Evolutionary conservation across 2,113 vertebrate genomes (phyloP).

Genomic region (Campylomormyrus tamandua): DNA sequence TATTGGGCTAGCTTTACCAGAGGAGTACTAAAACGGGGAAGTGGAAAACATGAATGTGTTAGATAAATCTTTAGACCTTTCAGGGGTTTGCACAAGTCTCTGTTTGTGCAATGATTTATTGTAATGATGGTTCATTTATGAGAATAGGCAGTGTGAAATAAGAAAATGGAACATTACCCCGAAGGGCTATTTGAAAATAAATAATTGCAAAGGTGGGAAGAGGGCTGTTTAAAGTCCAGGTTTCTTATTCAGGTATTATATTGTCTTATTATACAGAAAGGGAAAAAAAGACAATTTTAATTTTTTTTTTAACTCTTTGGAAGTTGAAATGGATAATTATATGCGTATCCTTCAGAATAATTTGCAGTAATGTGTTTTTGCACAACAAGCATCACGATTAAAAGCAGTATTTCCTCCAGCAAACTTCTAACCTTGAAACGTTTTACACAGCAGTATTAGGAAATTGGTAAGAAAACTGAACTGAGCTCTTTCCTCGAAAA

Average conservation of each 20-base stretch:
- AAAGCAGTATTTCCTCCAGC: not conserved
- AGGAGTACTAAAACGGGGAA: slow-evolving; percentile 99
- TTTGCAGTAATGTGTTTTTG: not conserved
- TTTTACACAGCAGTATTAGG: not conserved
- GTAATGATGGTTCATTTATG: slow-evolving; percentile 97
- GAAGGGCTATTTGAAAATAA: slow-evolving; percentile 98
- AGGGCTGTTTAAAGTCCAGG: slow-evolving; percentile 79
- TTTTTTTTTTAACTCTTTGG: slow-evolving; percentile 32
- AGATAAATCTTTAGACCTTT: slow-evolving; percentile 99
- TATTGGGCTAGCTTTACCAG: slow-evolving; percentile 99
- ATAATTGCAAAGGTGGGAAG: slow-evolving; percentile 93
- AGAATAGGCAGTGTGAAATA: slow-evolving; percentile 90
- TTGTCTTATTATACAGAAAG: slow-evolving; percentile 63
- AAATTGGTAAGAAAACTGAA: not conserved
- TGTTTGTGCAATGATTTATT: slow-evolving; percentile 99
- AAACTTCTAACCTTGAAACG: not conserved
- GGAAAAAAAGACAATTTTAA: slow-evolving; percentile 22
- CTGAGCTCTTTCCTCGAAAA: not conserved
- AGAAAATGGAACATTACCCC: slow-evolving; percentile 97
- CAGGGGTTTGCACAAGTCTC: slow-evolving; percentile 89
- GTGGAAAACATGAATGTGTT: slow-evolving; percentile 99
- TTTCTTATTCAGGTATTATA: slow-evolving; percentile 66
- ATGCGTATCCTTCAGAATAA: not conserved
- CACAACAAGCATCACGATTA: not conserved
- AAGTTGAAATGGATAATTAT: not conserved